These are phyloP conservation scores for Pissodes strobi DNA, from an alignment of 1,140 invertebrate genomes.

Conservation along the genomic window DNA sequence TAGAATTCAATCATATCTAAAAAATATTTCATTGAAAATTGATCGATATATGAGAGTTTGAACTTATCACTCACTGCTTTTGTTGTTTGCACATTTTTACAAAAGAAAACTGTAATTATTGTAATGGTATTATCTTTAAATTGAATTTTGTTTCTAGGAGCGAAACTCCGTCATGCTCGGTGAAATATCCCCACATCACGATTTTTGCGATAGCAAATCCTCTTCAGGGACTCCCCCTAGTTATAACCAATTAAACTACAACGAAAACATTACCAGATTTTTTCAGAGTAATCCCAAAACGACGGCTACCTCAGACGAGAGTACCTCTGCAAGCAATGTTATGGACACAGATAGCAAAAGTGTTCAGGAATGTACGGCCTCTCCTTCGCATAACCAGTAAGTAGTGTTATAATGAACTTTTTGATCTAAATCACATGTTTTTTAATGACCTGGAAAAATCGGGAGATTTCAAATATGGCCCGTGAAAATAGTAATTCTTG, in stretches of 20 bases:
- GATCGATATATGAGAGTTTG: too few relatives aligned
- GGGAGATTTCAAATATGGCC: too few relatives aligned
- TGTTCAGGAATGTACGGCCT: slow-evolving; percentile 31
- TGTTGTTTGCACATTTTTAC: too few relatives aligned
- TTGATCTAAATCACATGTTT: neutral
- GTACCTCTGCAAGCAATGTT: slow-evolving; percentile 41
- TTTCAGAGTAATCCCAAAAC: slow-evolving; percentile 80
- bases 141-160: slow-evolving; percentile 68
- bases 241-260: slow-evolving; percentile 86
- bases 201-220: slow-evolving; percentile 78
- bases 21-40: too few relatives aligned
- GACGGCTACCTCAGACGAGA: slow-evolving; percentile 59
- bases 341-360: slow-evolving; percentile 50
- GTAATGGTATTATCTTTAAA: neutral
- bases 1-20: too few relatives aligned
- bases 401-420: slow-evolving; percentile 3
- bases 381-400: slow-evolving; percentile 46
- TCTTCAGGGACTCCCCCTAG: slow-evolving; percentile 81
- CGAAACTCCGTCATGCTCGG: slow-evolving; percentile 81
- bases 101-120: neutral
- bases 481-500: too few relatives aligned
- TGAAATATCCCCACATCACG: slow-evolving; percentile 84
- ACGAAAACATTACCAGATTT: slow-evolving; percentile 83
- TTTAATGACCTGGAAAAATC: too few relatives aligned
- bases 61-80: too few relatives aligned